phyloP scores from a whole-genome alignment of 1,140 invertebrate genomes.

The Hestina assimilis region DNA sequence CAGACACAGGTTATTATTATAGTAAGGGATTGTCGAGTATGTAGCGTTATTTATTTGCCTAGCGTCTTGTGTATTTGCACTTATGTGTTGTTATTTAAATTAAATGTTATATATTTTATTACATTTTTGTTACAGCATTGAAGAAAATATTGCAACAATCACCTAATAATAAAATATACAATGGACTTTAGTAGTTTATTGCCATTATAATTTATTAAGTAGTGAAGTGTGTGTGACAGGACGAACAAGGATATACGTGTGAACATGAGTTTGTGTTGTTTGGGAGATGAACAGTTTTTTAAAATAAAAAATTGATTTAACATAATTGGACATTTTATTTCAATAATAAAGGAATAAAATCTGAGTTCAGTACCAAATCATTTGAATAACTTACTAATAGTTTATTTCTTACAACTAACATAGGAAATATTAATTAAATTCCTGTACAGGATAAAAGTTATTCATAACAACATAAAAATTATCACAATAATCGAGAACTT shows the following conservation, averaged over 20 bases:
- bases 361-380: not conserved
- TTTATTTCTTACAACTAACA: too few species aligned
- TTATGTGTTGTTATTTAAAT: too few species aligned
- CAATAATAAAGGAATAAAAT: not conserved
- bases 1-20: too few species aligned
- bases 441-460: not conserved
- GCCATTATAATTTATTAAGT: slow-evolving; percentile 66
- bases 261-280: slow-evolving; percentile 28
- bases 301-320: slow-evolving; percentile 17
- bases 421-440: too few species aligned
- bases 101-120: too few species aligned
- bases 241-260: slow-evolving; percentile 47
- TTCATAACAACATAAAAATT: not conserved
- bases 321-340: not conserved
- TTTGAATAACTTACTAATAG: not conserved
- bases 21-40: too few species aligned
- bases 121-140: slow-evolving; percentile 56
- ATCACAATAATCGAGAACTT: not conserved
- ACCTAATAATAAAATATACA: slow-evolving; percentile 72
- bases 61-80: too few species aligned
- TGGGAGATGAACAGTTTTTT: slow-evolving; percentile 9
- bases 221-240: slow-evolving; percentile 62
- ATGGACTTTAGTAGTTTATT: slow-evolving; percentile 66
- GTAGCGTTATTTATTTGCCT: too few species aligned
- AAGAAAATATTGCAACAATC: slow-evolving; percentile 66